These are phyloP conservation scores for Zaprionus davidi DNA, from an alignment of 1,140 invertebrate species.

Conservation along the genomic window DNA sequence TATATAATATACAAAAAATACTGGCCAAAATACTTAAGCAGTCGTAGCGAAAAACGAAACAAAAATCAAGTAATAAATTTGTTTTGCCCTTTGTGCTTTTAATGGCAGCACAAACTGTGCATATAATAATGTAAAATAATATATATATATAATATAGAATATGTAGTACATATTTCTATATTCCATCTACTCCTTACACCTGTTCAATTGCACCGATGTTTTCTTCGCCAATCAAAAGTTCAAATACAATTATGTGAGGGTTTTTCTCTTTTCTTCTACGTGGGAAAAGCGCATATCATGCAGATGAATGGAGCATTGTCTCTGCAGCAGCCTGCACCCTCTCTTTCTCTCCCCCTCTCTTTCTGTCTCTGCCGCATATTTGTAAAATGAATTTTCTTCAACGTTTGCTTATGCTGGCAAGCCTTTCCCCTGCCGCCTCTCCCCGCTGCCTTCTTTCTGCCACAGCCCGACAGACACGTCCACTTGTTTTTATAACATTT, in stretches of 20 bases:
- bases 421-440: neutral
- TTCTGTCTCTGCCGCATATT: slow-evolving; percentile 45
- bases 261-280: neutral
- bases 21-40: too few species aligned
- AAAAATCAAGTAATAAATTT: too few species aligned
- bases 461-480: slow-evolving; percentile 18
- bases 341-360: neutral
- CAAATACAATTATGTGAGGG: slow-evolving; percentile 3
- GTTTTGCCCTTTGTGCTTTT: too few species aligned
- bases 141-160: too few species aligned
- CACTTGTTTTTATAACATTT: slow-evolving; percentile 70
- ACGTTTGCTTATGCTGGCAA: slow-evolving; percentile 19
- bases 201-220: too few species aligned
- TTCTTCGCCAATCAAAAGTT: slow-evolving; percentile 1
- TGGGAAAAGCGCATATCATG: slow-evolving; percentile 9
- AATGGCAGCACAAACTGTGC: too few species aligned
- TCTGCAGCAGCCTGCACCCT: neutral
- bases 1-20: neutral
- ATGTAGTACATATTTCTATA: too few species aligned
- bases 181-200: too few species aligned
- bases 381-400: slow-evolving; percentile 64
- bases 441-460: neutral
- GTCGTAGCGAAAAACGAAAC: too few species aligned
- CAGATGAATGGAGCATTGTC: slow-evolving; percentile 7
- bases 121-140: too few species aligned